These are phyloP conservation scores for Gobius niger DNA, from an alignment of 2,113 vertebrate genomes.

Conservation along the genomic window DNA sequence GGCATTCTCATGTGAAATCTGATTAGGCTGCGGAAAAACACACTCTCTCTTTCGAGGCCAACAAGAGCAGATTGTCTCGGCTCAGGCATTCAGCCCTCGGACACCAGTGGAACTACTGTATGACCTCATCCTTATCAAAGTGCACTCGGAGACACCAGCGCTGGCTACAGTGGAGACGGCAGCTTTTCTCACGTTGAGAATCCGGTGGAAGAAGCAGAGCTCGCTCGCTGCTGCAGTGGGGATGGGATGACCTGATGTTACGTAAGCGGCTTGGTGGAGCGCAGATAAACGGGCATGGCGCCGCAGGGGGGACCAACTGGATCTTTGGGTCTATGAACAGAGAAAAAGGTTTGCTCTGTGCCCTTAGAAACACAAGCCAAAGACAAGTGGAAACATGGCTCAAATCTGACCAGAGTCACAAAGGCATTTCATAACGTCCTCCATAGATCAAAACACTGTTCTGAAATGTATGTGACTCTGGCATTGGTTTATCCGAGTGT, in stretches of 20 bases:
- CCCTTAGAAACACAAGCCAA: not conserved
- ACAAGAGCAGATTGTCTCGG: slow-evolving; percentile 67
- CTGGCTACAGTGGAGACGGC: slow-evolving; percentile 6
- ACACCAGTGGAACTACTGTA: slow-evolving; percentile 14
- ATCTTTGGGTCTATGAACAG: slow-evolving; percentile 17
- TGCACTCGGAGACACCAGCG: not conserved
- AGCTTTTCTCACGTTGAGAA: slow-evolving; percentile 20
- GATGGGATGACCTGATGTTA: slow-evolving; percentile 58
- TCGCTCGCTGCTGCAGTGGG: slow-evolving; percentile 44
- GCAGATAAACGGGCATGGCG: slow-evolving; percentile 30
- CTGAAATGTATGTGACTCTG: too few species aligned
- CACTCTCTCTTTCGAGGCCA: slow-evolving; percentile 66
- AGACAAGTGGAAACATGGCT: too few species aligned
- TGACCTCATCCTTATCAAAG: slow-evolving; percentile 13
- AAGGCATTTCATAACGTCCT: too few species aligned
- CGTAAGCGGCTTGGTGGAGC: slow-evolving; percentile 63
- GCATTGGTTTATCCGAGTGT: too few species aligned
- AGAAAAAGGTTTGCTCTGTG: not conserved
- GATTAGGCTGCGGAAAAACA: slow-evolving; percentile 70
- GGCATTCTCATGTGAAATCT: slow-evolving; percentile 65
- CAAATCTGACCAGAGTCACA: too few species aligned
- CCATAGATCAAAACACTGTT: too few species aligned
- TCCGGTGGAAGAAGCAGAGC: slow-evolving; percentile 42
- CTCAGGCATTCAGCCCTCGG: slow-evolving; percentile 50
- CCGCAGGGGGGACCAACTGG: slow-evolving; percentile 27